A percentile compares a stretch with the other conserved stretches of the same genome.
These are phyloP conservation scores for Spea multiplicata DNA, from an alignment of 2,113 vertebrate species.

Conservation along the genomic window DNA sequence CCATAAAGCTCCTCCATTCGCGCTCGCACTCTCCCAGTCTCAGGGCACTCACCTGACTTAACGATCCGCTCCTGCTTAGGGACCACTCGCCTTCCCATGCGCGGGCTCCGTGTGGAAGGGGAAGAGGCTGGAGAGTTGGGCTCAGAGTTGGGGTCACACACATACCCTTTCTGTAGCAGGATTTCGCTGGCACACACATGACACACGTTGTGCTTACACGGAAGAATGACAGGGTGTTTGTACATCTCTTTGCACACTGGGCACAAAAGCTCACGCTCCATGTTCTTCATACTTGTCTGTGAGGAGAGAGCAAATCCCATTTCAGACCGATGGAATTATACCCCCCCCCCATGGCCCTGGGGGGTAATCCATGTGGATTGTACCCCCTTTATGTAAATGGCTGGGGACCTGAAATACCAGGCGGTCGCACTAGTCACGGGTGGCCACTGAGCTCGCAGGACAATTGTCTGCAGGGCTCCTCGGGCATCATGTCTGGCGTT, in stretches of 20 bases:
- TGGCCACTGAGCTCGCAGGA: too few species aligned
- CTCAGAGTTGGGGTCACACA: conserved; percentile 81
- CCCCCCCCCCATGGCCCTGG: too few species aligned
- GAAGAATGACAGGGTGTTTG: conserved; percentile 90
- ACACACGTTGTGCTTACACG: conserved; percentile 90
- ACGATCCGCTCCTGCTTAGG: conserved; percentile 87
- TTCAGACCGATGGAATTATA: too few species aligned
- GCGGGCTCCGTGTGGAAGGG: conserved; percentile 83
- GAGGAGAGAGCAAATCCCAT: conserved; percentile 29
- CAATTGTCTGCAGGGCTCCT: too few species aligned
- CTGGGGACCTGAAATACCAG: too few species aligned
- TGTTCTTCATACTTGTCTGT: conserved; percentile 96
- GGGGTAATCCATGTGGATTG: too few species aligned
- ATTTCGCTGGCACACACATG: conserved; percentile 89
- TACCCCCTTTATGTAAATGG: too few species aligned
- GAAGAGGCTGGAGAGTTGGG: conserved; percentile 88
- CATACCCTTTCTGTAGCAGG: conserved; percentile 85
- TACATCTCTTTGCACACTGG: conserved; percentile 93
- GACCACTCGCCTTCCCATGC: conserved; percentile 72
- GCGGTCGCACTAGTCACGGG: too few species aligned
- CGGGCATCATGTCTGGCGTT: too few species aligned
- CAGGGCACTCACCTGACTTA: conserved; percentile 74
- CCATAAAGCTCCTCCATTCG: too few species aligned
- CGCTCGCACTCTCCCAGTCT: too few species aligned
- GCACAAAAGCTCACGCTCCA: conserved; percentile 89